Evolutionary conservation across 1,140 invertebrate genomes (phyloP).

Genomic region (Archegozetes longisetosus): DNA sequence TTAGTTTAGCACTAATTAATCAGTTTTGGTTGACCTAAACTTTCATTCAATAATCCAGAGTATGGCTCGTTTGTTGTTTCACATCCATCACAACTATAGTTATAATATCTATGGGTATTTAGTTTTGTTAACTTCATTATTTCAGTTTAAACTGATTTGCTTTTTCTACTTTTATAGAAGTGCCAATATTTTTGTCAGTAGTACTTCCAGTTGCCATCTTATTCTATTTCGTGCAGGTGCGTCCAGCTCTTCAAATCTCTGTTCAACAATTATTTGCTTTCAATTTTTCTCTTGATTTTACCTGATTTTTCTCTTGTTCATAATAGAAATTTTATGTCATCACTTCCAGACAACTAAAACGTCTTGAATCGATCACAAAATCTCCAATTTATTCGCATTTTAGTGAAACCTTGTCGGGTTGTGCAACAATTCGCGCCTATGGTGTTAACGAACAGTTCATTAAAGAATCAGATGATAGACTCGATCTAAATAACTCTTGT

Average conservation of each 20-base stretch:
- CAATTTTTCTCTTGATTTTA: neutral
- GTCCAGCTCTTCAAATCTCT: conserved; percentile 1
- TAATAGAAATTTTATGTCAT: conserved; percentile 5
- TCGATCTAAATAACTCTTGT: conserved; percentile 73
- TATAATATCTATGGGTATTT: conserved; percentile 9
- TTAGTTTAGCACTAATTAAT: too few species aligned
- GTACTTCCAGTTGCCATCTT: conserved; percentile 38
- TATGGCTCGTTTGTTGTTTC: conserved; percentile 2
- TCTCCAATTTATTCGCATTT: conserved; percentile 41
- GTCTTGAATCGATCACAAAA: conserved; percentile 35
- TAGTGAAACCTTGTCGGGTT: conserved; percentile 37
- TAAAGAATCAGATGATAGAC: conserved; percentile 56
- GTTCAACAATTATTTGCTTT: neutral
- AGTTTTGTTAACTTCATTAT: neutral
- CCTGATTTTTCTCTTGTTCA: neutral
- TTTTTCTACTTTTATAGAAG: conserved; percentile 25
- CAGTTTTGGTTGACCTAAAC: too few species aligned
- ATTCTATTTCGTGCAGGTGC: conserved; percentile 38
- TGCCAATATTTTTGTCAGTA: conserved; percentile 37
- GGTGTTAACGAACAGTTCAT: conserved; percentile 31
- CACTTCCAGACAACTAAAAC: conserved; percentile 10
- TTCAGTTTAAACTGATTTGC: neutral
- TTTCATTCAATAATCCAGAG: too few species aligned
- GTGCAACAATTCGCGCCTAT: conserved; percentile 40
- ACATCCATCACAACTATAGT: conserved; percentile 5